phyloP scores from a whole-genome alignment of 1,140 invertebrate genomes.

The Diorhabda carinulata region DNA sequence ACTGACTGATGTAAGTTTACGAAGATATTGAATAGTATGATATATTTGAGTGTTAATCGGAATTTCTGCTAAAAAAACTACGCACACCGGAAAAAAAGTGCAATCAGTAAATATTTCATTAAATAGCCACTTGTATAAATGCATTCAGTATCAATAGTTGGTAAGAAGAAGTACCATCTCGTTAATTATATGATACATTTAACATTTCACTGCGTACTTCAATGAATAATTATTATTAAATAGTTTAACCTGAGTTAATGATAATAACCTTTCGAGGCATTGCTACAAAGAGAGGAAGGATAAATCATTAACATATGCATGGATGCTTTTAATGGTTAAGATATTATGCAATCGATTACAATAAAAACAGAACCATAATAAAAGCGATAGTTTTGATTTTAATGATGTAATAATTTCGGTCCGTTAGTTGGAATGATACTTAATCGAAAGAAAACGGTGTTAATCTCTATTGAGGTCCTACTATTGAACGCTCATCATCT shows the following conservation, averaged over 20 bases:
- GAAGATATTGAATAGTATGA: no score
- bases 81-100: no score
- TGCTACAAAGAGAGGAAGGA: conserved; percentile 11
- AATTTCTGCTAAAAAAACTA: no score
- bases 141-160: not conserved
- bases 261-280: conserved; percentile 20
- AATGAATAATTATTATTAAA: conserved; percentile 16
- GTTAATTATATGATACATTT: conserved; percentile 2
- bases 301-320: conserved; percentile 7
- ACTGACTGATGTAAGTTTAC: no score
- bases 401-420: no score
- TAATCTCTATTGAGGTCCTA: no score
- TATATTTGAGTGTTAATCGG: no score
- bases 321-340: not conserved
- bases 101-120: no score
- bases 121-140: not conserved
- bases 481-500: no score
- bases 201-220: conserved; percentile 8
- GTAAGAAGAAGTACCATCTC: conserved; percentile 4
- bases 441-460: no score
- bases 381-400: no score
- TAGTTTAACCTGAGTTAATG: conserved; percentile 8
- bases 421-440: no score
- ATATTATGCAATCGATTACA: not conserved
- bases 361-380: not conserved